Percentiles rank a stretch among this genome's conserved stretches.
phyloP scores from a whole-genome alignment of 1,140 invertebrate species.

The Frieseomelitta varia region DNA sequence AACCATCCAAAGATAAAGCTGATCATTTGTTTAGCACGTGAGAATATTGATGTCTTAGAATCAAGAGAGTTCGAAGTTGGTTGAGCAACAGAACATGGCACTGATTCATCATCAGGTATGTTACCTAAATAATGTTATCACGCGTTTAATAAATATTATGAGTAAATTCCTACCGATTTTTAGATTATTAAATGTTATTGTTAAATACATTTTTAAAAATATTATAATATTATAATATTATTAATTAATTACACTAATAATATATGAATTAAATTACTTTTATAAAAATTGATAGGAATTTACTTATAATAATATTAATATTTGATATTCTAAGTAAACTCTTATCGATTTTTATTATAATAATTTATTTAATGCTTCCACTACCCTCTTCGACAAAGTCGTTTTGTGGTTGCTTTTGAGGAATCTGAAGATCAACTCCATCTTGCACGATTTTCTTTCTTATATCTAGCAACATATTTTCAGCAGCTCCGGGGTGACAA shows the following conservation, averaged over 20 bases:
- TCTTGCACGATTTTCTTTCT: slow-evolving; percentile 67
- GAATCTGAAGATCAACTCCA: background rate
- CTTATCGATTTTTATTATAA: background rate
- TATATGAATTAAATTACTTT: too few relatives aligned
- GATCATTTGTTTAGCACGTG: background rate
- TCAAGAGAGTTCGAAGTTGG: background rate
- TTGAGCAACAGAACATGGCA: background rate
- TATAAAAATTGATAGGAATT: too few relatives aligned
- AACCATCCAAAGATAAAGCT: slow-evolving; percentile 27
- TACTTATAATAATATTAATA: too few relatives aligned
- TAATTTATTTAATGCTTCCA: background rate
- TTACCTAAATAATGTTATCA: slow-evolving; percentile 4
- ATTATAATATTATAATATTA: too few relatives aligned
- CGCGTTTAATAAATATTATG: background rate
- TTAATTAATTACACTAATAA: too few relatives aligned
- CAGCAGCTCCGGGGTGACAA: slow-evolving; percentile 83
- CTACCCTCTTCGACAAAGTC: background rate
- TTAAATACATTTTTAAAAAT: too few relatives aligned
- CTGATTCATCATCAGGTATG: background rate
- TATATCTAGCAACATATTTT: slow-evolving; percentile 83
- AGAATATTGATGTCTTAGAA: slow-evolving; percentile 5
- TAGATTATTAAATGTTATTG: background rate
- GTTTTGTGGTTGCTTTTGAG: background rate
- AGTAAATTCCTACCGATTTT: background rate
- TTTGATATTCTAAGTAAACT: background rate